These are phyloP conservation scores for Microchrysa polita DNA, from an alignment of 2,888 invertebrate species.

Conservation along the genomic window DNA sequence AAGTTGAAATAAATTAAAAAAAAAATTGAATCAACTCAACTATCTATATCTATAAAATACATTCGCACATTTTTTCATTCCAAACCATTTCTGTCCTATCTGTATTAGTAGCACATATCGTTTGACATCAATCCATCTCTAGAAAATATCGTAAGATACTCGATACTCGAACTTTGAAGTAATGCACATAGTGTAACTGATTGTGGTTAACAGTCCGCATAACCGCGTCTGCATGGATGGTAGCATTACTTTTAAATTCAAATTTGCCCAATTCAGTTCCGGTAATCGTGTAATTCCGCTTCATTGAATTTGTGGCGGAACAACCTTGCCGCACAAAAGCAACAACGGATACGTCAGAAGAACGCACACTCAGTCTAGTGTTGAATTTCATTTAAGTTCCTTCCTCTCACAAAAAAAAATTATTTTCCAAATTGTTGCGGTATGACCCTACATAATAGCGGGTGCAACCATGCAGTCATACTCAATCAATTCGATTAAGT, in stretches of 20 bases:
- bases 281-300: constrained; percentile 42
- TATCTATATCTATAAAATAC: too few species aligned
- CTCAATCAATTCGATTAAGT: constrained; percentile 33
- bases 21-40: too few species aligned
- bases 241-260: not conserved
- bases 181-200: not conserved
- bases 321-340: constrained; percentile 12
- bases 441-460: not conserved
- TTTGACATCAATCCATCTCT: too few species aligned
- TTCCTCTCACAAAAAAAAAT: constrained; percentile 22
- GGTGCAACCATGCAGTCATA: constrained; percentile 35
- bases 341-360: not conserved
- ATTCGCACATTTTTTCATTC: too few species aligned
- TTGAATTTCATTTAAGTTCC: constrained; percentile 12
- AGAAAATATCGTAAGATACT: not conserved
- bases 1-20: too few species aligned
- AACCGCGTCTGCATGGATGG: too few species aligned
- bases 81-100: too few species aligned
- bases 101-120: too few species aligned
- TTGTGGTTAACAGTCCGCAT: too few species aligned
- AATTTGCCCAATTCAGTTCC: constrained; percentile 37
- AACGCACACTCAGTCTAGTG: constrained; percentile 30
- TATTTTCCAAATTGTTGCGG: not conserved
- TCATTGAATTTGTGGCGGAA: constrained; percentile 33
- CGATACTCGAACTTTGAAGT: too few species aligned